Evolutionary conservation across 2,888 invertebrate species (phyloP).

Genomic region (Drosophila neonasuta): DNA sequence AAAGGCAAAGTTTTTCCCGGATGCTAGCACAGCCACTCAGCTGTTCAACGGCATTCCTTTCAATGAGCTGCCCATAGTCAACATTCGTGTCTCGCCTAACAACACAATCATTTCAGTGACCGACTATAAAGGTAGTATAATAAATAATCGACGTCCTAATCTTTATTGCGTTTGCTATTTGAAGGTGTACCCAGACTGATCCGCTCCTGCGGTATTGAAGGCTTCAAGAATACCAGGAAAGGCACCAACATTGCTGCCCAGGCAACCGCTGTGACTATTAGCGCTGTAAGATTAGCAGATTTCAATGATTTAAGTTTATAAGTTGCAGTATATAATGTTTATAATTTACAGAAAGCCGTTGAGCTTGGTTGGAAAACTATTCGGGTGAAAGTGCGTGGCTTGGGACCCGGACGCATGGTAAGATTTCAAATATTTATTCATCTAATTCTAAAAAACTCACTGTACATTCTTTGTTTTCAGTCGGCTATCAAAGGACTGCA

Average conservation of each 20-base stretch:
- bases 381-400: constrained; percentile 89
- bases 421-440: constrained; percentile 64
- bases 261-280: constrained; percentile 92
- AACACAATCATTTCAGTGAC: constrained; percentile 93
- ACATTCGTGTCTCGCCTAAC: constrained; percentile 91
- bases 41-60: constrained; percentile 90
- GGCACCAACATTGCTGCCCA: constrained; percentile 99
- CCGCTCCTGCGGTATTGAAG: constrained; percentile 93
- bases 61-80: constrained; percentile 91
- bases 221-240: constrained; percentile 96
- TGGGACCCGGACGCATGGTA: constrained; percentile 96
- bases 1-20: constrained; percentile 88
- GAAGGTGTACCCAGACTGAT: constrained; percentile 85
- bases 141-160: background rate
- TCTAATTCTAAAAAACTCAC: background rate
- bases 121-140: constrained; percentile 85
- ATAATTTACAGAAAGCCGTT: constrained; percentile 86
- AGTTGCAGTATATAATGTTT: background rate
- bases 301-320: background rate
- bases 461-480: constrained; percentile 83
- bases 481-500: constrained; percentile 96
- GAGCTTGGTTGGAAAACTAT: constrained; percentile 89
- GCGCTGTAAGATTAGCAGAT: constrained; percentile 84
- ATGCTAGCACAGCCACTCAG: constrained; percentile 86
- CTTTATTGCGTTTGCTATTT: constrained; percentile 23